Percentiles rank a stretch among this genome's conserved stretches.
Evolutionary conservation across 1,140 invertebrate genomes (phyloP).

Genomic region (Ips nitidus): DNA sequence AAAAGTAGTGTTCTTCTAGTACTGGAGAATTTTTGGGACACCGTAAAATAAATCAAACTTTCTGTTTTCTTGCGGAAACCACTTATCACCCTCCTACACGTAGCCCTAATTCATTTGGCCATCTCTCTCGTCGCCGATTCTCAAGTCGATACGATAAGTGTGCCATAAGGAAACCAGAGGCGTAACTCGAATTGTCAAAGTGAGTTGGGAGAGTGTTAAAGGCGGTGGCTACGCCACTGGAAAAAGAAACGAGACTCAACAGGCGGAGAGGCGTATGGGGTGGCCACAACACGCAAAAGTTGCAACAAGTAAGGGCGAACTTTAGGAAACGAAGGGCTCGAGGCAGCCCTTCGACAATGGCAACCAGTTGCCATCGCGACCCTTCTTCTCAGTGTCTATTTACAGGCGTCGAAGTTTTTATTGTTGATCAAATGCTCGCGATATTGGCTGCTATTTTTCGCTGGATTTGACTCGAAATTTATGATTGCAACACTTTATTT

Average conservation of each 20-base stretch:
- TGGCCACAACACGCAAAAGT: constrained; percentile 15
- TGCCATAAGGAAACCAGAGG: neutral
- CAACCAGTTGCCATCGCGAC: constrained; percentile 36
- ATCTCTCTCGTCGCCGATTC: constrained; percentile 2
- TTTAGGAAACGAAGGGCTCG: constrained; percentile 4
- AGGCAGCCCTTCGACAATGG: constrained; percentile 21
- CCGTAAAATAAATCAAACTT: constrained; percentile 1
- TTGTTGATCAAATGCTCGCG: constrained; percentile 1
- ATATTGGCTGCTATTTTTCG: neutral
- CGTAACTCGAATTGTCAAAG: neutral
- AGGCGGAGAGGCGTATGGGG: constrained; percentile 21
- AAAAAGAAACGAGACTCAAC: constrained; percentile 8
- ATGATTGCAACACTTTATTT: too few relatives aligned
- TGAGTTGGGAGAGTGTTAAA: neutral
- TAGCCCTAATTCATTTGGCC: neutral
- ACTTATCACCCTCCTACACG: neutral
- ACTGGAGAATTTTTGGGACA: too few relatives aligned
- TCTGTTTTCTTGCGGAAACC: neutral
- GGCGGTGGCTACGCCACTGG: neutral
- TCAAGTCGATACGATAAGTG: constrained; percentile 1
- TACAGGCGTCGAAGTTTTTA: constrained; percentile 21
- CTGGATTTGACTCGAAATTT: too few relatives aligned
- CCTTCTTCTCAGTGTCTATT: constrained; percentile 17
- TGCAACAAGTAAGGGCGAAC: constrained; percentile 26
- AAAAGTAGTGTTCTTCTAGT: too few relatives aligned